Evolutionary conservation across 1,140 invertebrate species (phyloP).

Genomic region (Heliothis subflexa): DNA sequence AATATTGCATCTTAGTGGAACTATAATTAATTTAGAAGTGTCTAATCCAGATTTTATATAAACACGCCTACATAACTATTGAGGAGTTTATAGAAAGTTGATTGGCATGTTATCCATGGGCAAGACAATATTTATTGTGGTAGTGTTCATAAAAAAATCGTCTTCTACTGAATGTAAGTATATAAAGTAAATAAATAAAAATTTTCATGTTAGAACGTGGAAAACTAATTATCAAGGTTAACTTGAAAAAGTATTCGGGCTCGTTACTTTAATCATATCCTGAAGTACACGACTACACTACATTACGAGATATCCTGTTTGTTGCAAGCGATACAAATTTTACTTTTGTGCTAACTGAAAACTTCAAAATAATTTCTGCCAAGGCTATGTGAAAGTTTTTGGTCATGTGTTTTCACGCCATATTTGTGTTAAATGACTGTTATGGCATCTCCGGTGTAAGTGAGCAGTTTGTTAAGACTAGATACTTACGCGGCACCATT

Average conservation of each 20-base stretch:
- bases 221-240: slow-evolving; percentile 11
- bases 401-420: too few relatives aligned
- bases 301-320: slow-evolving; percentile 36
- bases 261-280: slow-evolving; percentile 26
- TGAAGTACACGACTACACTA: background rate
- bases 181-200: too few relatives aligned
- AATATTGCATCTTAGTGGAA: too few relatives aligned
- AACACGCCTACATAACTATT: too few relatives aligned
- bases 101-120: too few relatives aligned
- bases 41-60: too few relatives aligned
- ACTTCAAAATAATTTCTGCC: background rate
- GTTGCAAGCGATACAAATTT: slow-evolving; percentile 23
- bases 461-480: background rate
- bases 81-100: too few relatives aligned
- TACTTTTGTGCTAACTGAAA: background rate
- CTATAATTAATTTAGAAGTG: too few relatives aligned
- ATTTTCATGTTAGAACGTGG: too few relatives aligned
- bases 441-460: background rate
- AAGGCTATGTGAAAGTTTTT: background rate
- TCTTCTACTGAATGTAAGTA: background rate
- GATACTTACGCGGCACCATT: slow-evolving; percentile 96
- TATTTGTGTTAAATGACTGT: background rate
- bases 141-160: background rate
- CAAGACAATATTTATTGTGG: too few relatives aligned
- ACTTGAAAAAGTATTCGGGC: slow-evolving; percentile 19